Percentiles rank a stretch among this genome's conserved stretches.
These are phyloP conservation scores for Tetragonula carbonaria DNA, from an alignment of 2,888 invertebrate genomes.

Conservation along the genomic window DNA sequence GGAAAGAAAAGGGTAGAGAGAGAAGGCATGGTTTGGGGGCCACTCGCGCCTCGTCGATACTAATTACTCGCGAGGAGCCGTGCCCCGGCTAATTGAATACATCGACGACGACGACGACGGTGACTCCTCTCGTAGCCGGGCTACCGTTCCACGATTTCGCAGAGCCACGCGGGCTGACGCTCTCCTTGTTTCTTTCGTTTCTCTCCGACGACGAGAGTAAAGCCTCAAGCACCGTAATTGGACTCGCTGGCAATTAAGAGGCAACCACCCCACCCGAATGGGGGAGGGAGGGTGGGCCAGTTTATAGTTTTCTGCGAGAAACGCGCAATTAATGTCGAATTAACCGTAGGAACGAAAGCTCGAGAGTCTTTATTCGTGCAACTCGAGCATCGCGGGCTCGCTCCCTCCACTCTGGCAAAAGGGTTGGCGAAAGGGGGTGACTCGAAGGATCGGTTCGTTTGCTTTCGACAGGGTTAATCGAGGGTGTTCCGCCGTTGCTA, in stretches of 20 bases:
- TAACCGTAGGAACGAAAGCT: slow-evolving; percentile 1
- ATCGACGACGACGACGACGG: slow-evolving; percentile 3
- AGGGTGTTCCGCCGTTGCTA: not conserved
- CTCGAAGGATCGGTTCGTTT: slow-evolving; percentile 6
- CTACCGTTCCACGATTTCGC: not conserved
- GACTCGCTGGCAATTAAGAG: slow-evolving; percentile 42
- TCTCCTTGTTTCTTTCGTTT: slow-evolving; percentile 17
- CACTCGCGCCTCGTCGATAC: slow-evolving; percentile 18
- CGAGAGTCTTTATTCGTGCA: not conserved
- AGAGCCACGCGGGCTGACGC: not conserved
- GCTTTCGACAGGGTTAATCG: not conserved
- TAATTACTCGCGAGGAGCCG: slow-evolving; percentile 42
- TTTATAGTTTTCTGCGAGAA: slow-evolving; percentile 40
- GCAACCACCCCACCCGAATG: not conserved
- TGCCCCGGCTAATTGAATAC: slow-evolving; percentile 47
- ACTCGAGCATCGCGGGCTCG: not conserved
- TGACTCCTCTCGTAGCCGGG: slow-evolving; percentile 33
- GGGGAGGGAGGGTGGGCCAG: not conserved
- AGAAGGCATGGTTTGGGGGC: not conserved
- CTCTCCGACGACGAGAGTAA: not conserved
- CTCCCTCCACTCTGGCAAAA: too few relatives aligned
- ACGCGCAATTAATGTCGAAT: slow-evolving; percentile 44
- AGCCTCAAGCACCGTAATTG: slow-evolving; percentile 33
- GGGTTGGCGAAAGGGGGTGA: not conserved
- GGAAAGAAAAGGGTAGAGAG: too few relatives aligned